Evolutionary conservation across 2,888 invertebrate genomes (phyloP), one percentile per base, ranked within the genome.

Genomic region (Acanthosepion esculentum): DNA sequence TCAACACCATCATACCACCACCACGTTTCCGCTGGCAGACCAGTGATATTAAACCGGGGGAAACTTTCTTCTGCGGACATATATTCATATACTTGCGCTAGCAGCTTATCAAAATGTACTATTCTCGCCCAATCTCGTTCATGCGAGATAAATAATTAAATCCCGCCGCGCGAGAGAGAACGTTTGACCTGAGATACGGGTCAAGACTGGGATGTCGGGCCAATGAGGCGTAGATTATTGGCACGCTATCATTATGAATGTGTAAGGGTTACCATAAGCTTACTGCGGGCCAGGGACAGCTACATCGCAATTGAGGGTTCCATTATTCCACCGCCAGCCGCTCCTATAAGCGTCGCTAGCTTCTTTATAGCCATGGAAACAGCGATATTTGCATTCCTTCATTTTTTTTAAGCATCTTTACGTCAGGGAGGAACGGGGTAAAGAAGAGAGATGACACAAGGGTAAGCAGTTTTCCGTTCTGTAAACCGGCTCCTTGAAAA

Each of bases 21-120:
- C 78, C n/a, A n/a, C 78, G 78, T 78, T 78, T 78, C 78, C 78
- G 78, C n/a, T 78, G 78, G 78, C 78, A 78, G 78, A 78, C n/a
- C n/a, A 78, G 78, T 78, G 78, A 78, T 78, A 78, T 78, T 78
- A 78, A 78, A 78, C 78, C 78, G n/a, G 78, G n/a, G 78, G 18
- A 78, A 78, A 78, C 78, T 78, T 78, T 78, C 78, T 78, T 78
- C 78, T 10, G 29, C 12, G n/a, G 78, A n/a, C 78, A 33, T 78
- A n/a, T 33, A 78, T 78, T 78, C 78, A 78, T 78, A 78, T n/a
- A 78, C 78, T n/a, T 33, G 78, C 18, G 78, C 15, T 78, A 78
- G n/a, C n/a, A 33, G 78, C 78, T 78, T 78, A 78, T 78, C 78
- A 78, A 78, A 78, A n/a, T 78, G n/a, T 78, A 33, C 78, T 78